A percentile compares a stretch with the other conserved stretches of the same genome.
Conservation (phyloP, 2,888 invertebrate species). For the Platycnemis pennipes region DNA sequence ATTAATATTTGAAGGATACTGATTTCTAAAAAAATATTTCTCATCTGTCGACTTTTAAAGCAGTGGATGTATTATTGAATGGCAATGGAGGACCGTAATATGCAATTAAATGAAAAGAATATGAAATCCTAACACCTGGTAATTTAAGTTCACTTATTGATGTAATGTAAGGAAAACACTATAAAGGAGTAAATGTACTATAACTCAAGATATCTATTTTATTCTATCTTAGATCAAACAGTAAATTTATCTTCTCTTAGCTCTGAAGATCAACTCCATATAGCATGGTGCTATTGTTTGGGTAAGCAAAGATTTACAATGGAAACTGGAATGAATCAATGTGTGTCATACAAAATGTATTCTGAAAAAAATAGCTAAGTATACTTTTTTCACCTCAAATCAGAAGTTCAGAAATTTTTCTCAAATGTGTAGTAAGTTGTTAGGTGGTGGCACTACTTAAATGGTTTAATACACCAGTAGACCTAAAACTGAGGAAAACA, state of each 20-base stretch:
- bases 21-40: slow-evolving; percentile 29
- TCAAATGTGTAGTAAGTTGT: slow-evolving; percentile 42
- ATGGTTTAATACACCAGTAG: not conserved
- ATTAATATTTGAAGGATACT: not conserved
- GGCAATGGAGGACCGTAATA: slow-evolving; percentile 17
- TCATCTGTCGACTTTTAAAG: slow-evolving; percentile 34
- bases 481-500: slow-evolving; percentile 33
- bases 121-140: slow-evolving; percentile 29
- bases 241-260: slow-evolving; percentile 60
- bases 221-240: slow-evolving; percentile 59
- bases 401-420: slow-evolving; percentile 41
- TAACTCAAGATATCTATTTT: slow-evolving; percentile 67
- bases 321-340: slow-evolving; percentile 29
- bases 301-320: slow-evolving; percentile 13
- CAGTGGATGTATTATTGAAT: slow-evolving; percentile 48
- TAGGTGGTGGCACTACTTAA: slow-evolving; percentile 51
- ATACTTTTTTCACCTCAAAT: not conserved
- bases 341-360: not conserved
- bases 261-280: slow-evolving; percentile 14
- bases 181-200: slow-evolving; percentile 67
- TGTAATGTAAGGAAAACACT: slow-evolving; percentile 65
- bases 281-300: slow-evolving; percentile 59
- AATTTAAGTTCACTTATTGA: slow-evolving; percentile 63
- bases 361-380: slow-evolving; percentile 47
- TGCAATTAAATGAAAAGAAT: slow-evolving; percentile 10